Conservation (phyloP, 2,113 vertebrate genomes). For the Calidris pugnax region DNA sequence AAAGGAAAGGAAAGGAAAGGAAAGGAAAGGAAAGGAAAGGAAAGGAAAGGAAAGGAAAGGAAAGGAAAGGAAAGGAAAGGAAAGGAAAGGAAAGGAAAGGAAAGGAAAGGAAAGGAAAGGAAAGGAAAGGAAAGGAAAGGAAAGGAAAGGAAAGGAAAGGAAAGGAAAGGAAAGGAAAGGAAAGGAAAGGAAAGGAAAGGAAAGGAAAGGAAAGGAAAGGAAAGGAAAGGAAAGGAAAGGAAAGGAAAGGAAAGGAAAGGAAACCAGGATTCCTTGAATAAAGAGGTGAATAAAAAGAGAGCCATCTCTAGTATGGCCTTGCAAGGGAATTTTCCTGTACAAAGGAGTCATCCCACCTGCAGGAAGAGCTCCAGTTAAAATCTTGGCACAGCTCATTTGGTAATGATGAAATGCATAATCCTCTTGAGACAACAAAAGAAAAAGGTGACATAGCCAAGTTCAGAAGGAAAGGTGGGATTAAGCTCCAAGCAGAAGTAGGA, state of each 20-base stretch:
- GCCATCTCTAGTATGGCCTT: not conserved
- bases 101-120: too few species aligned
- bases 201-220: too few species aligned
- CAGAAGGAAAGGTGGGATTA: not conserved
- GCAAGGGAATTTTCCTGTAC: not conserved
- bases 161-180: too few species aligned
- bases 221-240: too few species aligned
- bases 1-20: too few species aligned
- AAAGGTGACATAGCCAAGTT: not conserved
- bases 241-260: too few species aligned
- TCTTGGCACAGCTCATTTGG: not conserved
- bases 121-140: too few species aligned
- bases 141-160: too few species aligned
- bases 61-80: too few species aligned
- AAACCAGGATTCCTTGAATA: not conserved
- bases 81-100: too few species aligned
- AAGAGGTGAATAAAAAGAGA: not conserved
- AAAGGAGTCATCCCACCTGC: not conserved
- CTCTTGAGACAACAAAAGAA: not conserved
- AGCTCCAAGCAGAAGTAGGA: not conserved
- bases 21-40: not conserved
- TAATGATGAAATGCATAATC: not conserved
- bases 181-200: too few species aligned
- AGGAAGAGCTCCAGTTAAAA: constrained; percentile 60
- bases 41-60: too few species aligned